phyloP scores from a whole-genome alignment of 2,888 invertebrate genomes.

The Oligia strigilis region DNA sequence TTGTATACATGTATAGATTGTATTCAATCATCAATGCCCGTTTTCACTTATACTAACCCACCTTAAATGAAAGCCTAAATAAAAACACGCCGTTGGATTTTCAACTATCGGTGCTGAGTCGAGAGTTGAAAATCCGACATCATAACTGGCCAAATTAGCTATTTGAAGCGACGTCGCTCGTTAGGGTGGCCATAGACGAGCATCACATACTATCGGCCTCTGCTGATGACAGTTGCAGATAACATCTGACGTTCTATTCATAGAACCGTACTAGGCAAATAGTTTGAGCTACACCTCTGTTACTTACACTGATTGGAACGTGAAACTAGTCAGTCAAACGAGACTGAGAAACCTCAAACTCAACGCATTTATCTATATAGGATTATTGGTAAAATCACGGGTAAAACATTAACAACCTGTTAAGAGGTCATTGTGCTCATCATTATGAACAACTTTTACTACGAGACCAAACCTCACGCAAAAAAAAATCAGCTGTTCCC shows the following conservation, averaged over 20 bases:
- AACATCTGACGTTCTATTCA: constrained; percentile 1
- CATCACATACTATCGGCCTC: constrained; percentile 22
- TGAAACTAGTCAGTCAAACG: not conserved
- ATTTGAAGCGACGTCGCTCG: constrained; percentile 9
- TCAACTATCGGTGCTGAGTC: not conserved
- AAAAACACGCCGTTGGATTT: not conserved
- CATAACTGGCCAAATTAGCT: not conserved
- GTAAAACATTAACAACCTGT: too few species aligned
- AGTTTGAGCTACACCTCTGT: not conserved
- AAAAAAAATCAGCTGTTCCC: too few species aligned
- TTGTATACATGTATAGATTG: too few species aligned
- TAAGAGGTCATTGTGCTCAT: too few species aligned
- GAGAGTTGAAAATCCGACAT: not conserved
- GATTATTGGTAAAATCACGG: too few species aligned
- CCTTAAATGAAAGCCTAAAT: not conserved
- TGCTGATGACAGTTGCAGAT: constrained; percentile 22
- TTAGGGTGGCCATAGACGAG: constrained; percentile 11
- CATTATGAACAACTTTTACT: too few species aligned
- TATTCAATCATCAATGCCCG: not conserved
- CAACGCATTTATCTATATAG: too few species aligned
- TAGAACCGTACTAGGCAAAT: not conserved
- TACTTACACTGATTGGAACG: not conserved
- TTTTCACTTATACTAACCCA: not conserved
- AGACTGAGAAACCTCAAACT: too few species aligned
- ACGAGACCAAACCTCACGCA: too few species aligned